Evolutionary conservation across 2,797 vertebrate genomes (phyloP), one percentile per base, ranked within the genome.

Genomic region (Hyperoplus lanceolatus): DNA sequence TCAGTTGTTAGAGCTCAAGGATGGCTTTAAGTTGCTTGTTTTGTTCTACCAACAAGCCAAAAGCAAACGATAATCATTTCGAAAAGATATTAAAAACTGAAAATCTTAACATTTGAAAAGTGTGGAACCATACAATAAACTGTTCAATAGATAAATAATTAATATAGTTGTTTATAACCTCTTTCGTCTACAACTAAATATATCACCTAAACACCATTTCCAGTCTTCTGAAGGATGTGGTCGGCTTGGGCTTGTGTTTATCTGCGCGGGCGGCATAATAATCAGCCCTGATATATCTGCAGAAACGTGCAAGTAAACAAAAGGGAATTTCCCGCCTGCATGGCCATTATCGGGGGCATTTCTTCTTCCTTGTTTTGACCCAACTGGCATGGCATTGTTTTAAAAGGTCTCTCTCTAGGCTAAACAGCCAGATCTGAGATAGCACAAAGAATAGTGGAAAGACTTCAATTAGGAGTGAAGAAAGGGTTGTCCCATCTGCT

Each of bases 301-400:
- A 78, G 77, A 77, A 84, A 81, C 72, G 53, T 73, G 84, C 79
- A 46, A 75, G 83, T 83, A 81, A 81, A 89, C 87, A 90, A 90
- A 29, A 83, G 77, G 80, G 81, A 66, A 55, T 85, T 94, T 90
- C 90, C 89, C 29, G 13, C 82, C 42, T 29, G 29, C 29, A 29
- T 11, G 65, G 62, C 46, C 38, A 55, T 80, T 85, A 80, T 79
- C 50, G 4, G 70, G 29, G 49, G 16, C 56, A 58, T 81, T 85
- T 72, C 65, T 88, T 73, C 60, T 88, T 79, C 80, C 85, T 85
- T 77, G 81, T 84, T 91, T 87, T 87, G 87, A 81, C 41, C 71
- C 83, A 48, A 11, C 41, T 4, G 50, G 77, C 77, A 0, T 60
- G 38, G 76, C 64, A 79, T 92, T 91, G 90, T 92, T 87, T 43